Percentiles rank a stretch among this genome's conserved stretches.
These are phyloP conservation scores for Prostheceraeus crozeri DNA, from an alignment of 2,888 invertebrate genomes.

Conservation along the genomic window DNA sequence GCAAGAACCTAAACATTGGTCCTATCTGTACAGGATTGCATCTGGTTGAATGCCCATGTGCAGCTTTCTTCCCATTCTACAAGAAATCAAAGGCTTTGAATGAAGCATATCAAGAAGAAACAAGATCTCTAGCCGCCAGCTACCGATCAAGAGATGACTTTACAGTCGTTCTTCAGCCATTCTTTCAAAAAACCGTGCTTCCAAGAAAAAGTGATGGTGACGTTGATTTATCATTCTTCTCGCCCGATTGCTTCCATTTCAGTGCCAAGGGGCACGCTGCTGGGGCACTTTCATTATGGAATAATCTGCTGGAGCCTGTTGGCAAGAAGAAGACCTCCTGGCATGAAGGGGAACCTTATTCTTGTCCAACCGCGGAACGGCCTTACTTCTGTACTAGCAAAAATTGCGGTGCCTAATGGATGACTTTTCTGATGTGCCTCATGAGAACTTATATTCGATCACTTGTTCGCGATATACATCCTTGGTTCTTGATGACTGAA, in stretches of 20 bases:
- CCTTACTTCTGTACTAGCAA: conserved; percentile 31
- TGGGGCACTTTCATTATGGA: conserved; percentile 50
- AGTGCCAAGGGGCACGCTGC: conserved; percentile 48
- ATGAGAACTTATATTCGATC: no score
- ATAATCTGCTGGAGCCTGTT: conserved; percentile 48
- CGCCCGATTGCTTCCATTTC: conserved; percentile 54
- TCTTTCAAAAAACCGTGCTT: conserved; percentile 45
- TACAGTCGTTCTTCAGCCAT: conserved; percentile 53
- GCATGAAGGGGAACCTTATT: conserved; percentile 37
- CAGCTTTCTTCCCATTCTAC: conserved; percentile 32
- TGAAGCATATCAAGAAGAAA: conserved; percentile 43
- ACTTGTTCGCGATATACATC: no score
- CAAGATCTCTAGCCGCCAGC: conserved; percentile 43
- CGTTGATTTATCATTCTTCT: conserved; percentile 48
- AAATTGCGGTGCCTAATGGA: no score
- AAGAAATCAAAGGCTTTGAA: conserved; percentile 24
- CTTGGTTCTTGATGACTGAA: no score
- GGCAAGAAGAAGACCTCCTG: conserved; percentile 40
- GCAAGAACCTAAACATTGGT: conserved; percentile 43
- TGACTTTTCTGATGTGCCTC: no score
- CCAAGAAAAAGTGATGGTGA: conserved; percentile 42
- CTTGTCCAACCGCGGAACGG: conserved; percentile 39
- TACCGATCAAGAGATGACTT: conserved; percentile 51
- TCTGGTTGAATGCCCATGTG: conserved; percentile 41
- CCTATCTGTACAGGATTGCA: conserved; percentile 46